Percentiles rank a stretch among this genome's conserved stretches.
Conservation (phyloP, 2,888 invertebrate species). For the Melinopterus prodromus region DNA sequence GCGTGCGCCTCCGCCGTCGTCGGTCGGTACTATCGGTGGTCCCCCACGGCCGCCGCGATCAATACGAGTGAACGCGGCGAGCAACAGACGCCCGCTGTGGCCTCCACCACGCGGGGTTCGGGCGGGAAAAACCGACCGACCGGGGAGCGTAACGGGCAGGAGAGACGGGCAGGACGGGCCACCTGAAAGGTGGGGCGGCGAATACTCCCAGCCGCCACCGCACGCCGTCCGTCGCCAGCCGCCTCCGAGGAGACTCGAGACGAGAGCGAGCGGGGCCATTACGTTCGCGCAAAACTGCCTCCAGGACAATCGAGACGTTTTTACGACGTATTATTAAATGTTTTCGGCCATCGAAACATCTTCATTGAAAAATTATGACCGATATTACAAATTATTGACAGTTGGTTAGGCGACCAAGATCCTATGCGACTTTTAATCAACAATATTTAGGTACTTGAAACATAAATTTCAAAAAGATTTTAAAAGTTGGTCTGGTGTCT, state of each 20-base stretch:
- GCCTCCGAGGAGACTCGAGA: background rate
- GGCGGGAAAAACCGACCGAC: background rate
- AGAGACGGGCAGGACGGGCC: background rate
- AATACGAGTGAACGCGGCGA: constrained; percentile 4
- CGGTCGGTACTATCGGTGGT: background rate
- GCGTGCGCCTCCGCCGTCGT: background rate
- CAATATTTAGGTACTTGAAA: too few species aligned
- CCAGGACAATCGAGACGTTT: background rate
- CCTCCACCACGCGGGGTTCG: background rate
- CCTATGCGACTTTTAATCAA: too few species aligned
- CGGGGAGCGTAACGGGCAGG: background rate
- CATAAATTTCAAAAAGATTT: too few species aligned
- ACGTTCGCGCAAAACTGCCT: background rate
- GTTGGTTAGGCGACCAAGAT: too few species aligned
- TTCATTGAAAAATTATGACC: too few species aligned
- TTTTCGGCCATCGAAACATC: too few species aligned
- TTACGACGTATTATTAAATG: too few species aligned
- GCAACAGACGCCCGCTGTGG: constrained; percentile 4
- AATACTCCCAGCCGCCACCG: background rate
- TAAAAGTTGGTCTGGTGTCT: too few species aligned
- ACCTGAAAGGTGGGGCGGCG: constrained; percentile 4
- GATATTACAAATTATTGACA: too few species aligned
- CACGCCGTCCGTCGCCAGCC: background rate
- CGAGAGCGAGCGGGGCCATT: background rate
- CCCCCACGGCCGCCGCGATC: background rate